Percentiles rank a stretch among this genome's conserved stretches.
phyloP scores from a whole-genome alignment of 2,888 invertebrate genomes.

The Unio pictorum region DNA sequence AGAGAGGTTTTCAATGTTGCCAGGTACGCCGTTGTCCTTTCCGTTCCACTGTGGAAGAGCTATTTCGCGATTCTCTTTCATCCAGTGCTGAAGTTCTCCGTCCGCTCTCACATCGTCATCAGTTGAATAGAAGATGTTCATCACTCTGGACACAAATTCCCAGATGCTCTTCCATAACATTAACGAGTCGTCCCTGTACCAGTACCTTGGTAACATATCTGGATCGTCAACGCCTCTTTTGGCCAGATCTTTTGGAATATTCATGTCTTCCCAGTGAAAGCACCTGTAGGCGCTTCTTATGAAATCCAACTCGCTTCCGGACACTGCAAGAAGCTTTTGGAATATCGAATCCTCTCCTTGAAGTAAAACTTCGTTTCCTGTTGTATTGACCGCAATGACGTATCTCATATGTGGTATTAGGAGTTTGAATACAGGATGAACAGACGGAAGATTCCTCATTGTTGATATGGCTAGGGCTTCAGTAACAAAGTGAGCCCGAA shows the following conservation, averaged over 20 bases:
- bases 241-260: conserved; percentile 20
- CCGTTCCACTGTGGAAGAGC: conserved; percentile 17
- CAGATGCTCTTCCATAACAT: conserved; percentile 22
- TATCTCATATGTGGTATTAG: conserved; percentile 25
- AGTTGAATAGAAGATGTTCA: conserved; percentile 20
- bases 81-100: conserved; percentile 22
- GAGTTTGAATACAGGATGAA: conserved; percentile 32
- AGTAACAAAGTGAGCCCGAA: conserved; percentile 24
- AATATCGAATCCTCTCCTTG: conserved; percentile 27
- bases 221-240: conserved; percentile 23
- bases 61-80: conserved; percentile 23
- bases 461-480: conserved; percentile 25
- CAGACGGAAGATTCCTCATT: conserved; percentile 25
- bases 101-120: conserved; percentile 22
- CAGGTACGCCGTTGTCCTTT: conserved; percentile 23
- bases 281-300: conserved; percentile 15
- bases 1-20: conserved; percentile 12
- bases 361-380: conserved; percentile 21
- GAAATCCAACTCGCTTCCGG: conserved; percentile 13
- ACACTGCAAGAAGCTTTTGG: conserved; percentile 20
- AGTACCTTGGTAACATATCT: conserved; percentile 25
- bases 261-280: conserved; percentile 21
- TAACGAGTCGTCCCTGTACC: conserved; percentile 29
- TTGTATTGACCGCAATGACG: conserved; percentile 25
- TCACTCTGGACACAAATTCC: conserved; percentile 17